A percentile compares a stretch with the other conserved stretches of the same genome.
phyloP scores from a whole-genome alignment of 2,797 vertebrate genomes.

The Hafferia zeledoni region DNA sequence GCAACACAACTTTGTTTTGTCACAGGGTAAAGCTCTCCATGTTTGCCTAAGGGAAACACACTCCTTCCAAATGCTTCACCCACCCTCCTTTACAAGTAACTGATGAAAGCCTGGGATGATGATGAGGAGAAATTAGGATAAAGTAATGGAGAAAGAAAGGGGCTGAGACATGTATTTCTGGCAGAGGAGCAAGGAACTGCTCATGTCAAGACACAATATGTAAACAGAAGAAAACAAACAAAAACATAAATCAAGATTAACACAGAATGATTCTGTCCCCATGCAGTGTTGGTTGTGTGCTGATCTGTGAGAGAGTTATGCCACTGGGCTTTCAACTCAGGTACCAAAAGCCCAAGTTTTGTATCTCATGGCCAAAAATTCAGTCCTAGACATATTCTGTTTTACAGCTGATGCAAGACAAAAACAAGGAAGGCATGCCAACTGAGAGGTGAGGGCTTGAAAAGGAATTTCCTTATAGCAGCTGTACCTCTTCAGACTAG shows the following conservation, averaged over 20 bases:
- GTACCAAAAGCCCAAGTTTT: background rate
- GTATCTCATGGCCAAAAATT: background rate
- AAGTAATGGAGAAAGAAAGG: constrained; percentile 23
- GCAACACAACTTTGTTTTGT: background rate
- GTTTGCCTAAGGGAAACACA: background rate
- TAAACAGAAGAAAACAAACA: constrained; percentile 42
- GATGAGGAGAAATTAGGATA: background rate
- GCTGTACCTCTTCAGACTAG: background rate
- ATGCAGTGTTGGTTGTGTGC: background rate
- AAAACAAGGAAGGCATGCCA: background rate
- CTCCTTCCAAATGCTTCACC: background rate
- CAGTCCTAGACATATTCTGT: background rate
- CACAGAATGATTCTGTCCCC: background rate
- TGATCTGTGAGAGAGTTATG: background rate
- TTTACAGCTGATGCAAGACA: background rate
- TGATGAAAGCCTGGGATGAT: constrained; percentile 12
- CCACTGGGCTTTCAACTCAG: background rate
- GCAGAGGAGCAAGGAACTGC: background rate
- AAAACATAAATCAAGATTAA: background rate
- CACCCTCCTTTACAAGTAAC: background rate
- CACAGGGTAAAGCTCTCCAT: background rate
- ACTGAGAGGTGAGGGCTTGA: background rate
- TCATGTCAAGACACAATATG: background rate
- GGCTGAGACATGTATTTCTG: constrained; percentile 29
- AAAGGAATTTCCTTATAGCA: background rate